Evolutionary conservation across 1,140 invertebrate species (phyloP), one percentile per base, ranked within the genome.

Genomic region (Apis dorsata): DNA sequence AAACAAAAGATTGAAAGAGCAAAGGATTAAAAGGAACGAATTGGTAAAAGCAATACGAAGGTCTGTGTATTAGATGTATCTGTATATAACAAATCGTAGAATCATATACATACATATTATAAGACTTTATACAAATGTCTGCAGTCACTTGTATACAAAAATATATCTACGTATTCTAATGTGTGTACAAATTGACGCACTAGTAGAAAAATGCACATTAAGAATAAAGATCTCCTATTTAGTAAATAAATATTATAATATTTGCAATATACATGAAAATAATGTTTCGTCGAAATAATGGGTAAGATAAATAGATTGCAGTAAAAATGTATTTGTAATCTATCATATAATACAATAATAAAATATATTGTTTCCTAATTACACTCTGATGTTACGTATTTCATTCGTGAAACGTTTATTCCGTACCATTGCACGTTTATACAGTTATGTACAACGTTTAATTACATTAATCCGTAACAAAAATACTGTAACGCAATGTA

Each of bases 371-470:
- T 81, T 81, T 69, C 49, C 49, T 69, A 69, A 76, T 81, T 60
- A 34, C 44, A 53, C 17, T n/a, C 63, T 28, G 9, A 15, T 15
- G 19, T 55, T 19, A 73, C 63, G 44, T 71, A 21, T 70, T 70
- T 19, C 24, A 19, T 68, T 63, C 71, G n/a, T 71, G 62, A 74
- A 57, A 28, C 3, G 63, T 86, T 86, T 62, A 77, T 86, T 84
- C 69, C 65, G 60, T 72, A 84, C 84, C 68, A 79, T 70, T 85
- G 75, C 85, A 84, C 83, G 55, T 87, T 53, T 90, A 86, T 90
- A 88, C 86, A 81, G 49, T 59, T 84, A 85, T 90, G 83, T 85
- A 90, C 82, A 85, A 74, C 21, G 19, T 60, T 88, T 85, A 88
- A 69, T 78, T 88, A 88, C 69, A 88, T 66, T 84, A 34, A 70